Percentiles rank a stretch among this genome's conserved stretches.
phyloP scores from a whole-genome alignment of 2,888 invertebrate genomes.

The Oxycera nigricornis region DNA sequence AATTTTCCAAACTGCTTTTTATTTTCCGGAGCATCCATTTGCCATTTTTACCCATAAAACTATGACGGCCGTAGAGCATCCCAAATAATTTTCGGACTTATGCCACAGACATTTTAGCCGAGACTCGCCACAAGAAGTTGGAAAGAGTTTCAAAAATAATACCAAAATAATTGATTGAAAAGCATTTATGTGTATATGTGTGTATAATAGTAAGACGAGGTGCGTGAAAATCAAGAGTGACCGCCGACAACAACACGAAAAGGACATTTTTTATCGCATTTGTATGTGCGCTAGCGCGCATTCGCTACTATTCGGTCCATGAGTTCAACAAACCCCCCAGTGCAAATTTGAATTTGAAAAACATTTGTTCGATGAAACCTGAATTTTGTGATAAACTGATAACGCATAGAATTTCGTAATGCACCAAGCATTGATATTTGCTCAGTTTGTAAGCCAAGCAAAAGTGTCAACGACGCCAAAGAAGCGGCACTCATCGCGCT shows the following conservation, averaged over 20 bases:
- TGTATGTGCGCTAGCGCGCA: neutral
- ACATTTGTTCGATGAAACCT: neutral
- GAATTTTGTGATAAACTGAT: constrained; percentile 20
- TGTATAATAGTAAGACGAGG: neutral
- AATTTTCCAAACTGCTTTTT: neutral
- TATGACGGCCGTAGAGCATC: neutral
- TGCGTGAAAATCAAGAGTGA: neutral
- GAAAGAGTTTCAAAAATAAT: neutral
- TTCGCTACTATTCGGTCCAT: constrained; percentile 10
- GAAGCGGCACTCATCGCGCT: neutral
- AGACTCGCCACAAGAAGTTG: neutral
- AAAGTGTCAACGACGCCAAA: neutral
- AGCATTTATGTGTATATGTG: constrained; percentile 23
- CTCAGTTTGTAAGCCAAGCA: neutral
- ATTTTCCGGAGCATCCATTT: neutral
- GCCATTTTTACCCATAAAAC: neutral
- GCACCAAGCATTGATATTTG: too few relatives aligned
- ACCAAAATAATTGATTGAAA: neutral
- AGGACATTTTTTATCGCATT: neutral
- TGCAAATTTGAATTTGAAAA: constrained; percentile 8
- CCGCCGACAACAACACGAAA: neutral
- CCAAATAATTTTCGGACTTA: neutral
- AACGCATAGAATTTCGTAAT: too few relatives aligned
- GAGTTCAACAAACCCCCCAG: constrained; percentile 1
- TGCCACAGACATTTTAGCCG: neutral